A percentile compares a stretch with the other conserved stretches of the same genome.
phyloP scores from a whole-genome alignment of 2,113 vertebrate genomes.

The Lophura nycthemera region DNA sequence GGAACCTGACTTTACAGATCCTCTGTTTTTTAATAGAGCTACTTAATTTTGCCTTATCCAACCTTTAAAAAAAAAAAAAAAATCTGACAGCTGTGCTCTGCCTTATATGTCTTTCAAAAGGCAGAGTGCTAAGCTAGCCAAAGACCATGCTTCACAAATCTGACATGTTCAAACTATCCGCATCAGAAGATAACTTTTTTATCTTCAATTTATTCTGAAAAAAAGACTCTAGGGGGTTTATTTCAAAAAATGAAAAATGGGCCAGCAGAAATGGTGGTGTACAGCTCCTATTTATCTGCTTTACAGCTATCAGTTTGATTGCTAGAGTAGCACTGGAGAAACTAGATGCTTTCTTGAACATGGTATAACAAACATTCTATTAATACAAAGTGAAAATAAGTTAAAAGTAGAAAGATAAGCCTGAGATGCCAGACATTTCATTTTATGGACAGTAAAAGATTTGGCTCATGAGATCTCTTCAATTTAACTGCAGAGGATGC shows the following conservation, averaged over 20 bases:
- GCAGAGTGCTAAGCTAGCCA: constrained; percentile 1
- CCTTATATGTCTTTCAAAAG: constrained; percentile 59
- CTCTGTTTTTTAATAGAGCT: constrained; percentile 46
- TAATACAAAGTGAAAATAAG: constrained; percentile 65
- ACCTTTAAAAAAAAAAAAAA: not conserved
- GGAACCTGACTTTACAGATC: constrained; percentile 21
- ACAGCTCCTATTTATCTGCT: constrained; percentile 79
- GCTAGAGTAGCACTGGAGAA: constrained; percentile 63
- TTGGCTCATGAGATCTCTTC: not conserved
- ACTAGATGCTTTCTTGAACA: constrained; percentile 55
- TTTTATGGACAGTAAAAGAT: constrained; percentile 17
- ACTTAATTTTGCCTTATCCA: constrained; percentile 59
- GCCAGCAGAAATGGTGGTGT: constrained; percentile 40
- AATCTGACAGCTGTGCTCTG: constrained; percentile 53
- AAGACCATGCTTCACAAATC: constrained; percentile 75
- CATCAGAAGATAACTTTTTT: constrained; percentile 78
- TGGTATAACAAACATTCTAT: constrained; percentile 32
- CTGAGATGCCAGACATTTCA: constrained; percentile 47
- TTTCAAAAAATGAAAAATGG: constrained; percentile 82
- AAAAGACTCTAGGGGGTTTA: constrained; percentile 78
- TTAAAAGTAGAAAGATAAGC: constrained; percentile 58
- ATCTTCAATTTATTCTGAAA: constrained; percentile 80
- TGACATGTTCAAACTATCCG: constrained; percentile 73
- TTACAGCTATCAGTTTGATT: constrained; percentile 76
- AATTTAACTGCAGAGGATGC: not conserved